Evolutionary conservation across 1,140 invertebrate genomes (phyloP), one percentile per base, ranked within the genome.

Genomic region (Wasmannia auropunctata): DNA sequence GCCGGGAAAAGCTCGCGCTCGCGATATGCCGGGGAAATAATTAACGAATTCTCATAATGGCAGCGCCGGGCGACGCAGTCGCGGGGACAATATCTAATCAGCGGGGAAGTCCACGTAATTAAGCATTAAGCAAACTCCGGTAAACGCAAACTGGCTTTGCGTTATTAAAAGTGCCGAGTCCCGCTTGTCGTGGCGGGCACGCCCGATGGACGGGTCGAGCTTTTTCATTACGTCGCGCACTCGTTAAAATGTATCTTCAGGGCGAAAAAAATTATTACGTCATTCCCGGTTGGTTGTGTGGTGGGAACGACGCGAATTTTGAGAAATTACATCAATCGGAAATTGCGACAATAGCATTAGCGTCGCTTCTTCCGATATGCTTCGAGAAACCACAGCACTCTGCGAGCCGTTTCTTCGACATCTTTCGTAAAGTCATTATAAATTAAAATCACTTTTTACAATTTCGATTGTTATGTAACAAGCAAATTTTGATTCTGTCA

Each of bases 1-100:
- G 79, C 54, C 56, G 16, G 51, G 19, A n/a, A 34, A 46, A 58
- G 65, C 19, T 54, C 51, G 67, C 65, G 79, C 25, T 72, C 37
- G 51, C 54, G 79, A 65, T 70, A 72, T 31, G 70, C 65, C 62
- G 65, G 69, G n/a, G 77, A 86, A 88, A 89, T 89, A 89, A 89
- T 89, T 88, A 88, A 89, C 88, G 84, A 77, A 85, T 86, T 86
- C 86, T 89, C 76, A 86, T 83, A 72, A 75, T 56, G 58, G 25
- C 25, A 65, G 58, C 54, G 77, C 67, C 65, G 60, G n/a, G 43
- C 69, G 76, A 62, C 46, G 31, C 75, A 86, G 88, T 86, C 79
- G 69, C 46, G 40, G 72, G 58, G 63, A 89, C 88, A 89, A 89
- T 88, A 89, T 89, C 88, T 88, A 89, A 89, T 89, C 88, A 89